Evolutionary conservation across 1,140 invertebrate species (phyloP).

Genomic region (Ganaspis sp.): DNA sequence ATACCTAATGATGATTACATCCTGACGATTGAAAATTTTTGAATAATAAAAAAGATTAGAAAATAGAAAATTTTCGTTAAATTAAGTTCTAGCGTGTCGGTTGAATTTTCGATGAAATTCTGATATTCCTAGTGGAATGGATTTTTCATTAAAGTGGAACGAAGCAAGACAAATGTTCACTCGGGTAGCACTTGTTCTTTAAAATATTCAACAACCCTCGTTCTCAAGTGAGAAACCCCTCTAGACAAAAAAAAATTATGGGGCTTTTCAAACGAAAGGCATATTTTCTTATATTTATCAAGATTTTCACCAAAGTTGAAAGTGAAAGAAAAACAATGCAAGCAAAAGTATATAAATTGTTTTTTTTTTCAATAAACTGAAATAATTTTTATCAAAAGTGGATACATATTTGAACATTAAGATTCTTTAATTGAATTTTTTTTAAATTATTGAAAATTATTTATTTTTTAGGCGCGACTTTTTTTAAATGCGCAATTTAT

Average conservation of each 20-base stretch:
- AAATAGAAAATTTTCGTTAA: not conserved
- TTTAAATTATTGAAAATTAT: no score
- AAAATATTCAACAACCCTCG: constrained; percentile 1
- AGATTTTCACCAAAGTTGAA: not conserved
- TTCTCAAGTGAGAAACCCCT: not conserved
- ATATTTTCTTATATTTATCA: not conserved
- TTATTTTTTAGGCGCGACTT: no score
- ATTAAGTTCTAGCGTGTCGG: not conserved
- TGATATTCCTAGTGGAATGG: not conserved
- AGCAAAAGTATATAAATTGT: not conserved
- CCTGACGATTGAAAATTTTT: no score
- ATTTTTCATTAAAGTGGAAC: not conserved
- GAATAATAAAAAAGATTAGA: not conserved
- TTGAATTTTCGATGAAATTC: not conserved
- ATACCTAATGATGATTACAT: no score
- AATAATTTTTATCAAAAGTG: no score
- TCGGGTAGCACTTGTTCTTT: not conserved
- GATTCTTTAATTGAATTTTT: no score
- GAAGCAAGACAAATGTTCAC: not conserved
- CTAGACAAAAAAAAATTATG: not conserved
- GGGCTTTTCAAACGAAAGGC: not conserved
- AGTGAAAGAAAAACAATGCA: not conserved
- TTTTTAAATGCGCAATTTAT: no score
- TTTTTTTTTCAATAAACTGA: no score
- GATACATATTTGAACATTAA: no score